Evolutionary conservation across 2,888 invertebrate genomes (phyloP), one percentile per base, ranked within the genome.

Genomic region (Rotaria macrura): DNA sequence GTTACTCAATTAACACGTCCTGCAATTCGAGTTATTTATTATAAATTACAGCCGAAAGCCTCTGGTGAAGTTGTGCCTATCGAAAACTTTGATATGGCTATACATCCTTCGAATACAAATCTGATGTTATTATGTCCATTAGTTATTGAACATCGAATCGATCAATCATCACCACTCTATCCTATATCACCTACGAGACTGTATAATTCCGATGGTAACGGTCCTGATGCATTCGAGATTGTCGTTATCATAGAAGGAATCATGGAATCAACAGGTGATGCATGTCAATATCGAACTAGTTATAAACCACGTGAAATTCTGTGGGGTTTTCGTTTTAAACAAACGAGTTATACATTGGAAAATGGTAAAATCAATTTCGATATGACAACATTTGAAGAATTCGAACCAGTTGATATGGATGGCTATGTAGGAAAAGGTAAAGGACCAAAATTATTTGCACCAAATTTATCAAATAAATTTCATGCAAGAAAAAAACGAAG

Each of bases 301-400:
- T 86, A 86, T 85, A 79, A 85, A 57, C 85, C 86, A 52, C 83
- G 84, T 34, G 86, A 86, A 43, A 86, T 86, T 43, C 52, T 85
- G 3, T 86, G 85, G 29, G 85, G 85, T n/a, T 86, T 85, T 52
- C 57, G 86, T 12, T 86, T 86, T 84, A 83, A 65, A 40, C 85
- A 43, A 79, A 79, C 79, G 5, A 43, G n/a, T 43, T 79, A n/a
- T 79, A 43, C 43, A 40, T 14, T 79, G 0, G 25, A 25, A n/a
- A 17, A 79, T 43, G 43, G n/a, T 1, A 40, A 43, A 79, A 9
- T 79, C 14, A 79, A 79, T 43, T 79, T 79, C 43, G 43, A 79
- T 79, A 79, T 79, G 79, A 43, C 43, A 23, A 38, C 79, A 40
- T 79, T 79, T 43, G 79, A 79, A 79, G 79, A 79, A 79, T 79